Conservation (phyloP, 1,140 invertebrate species). For the Hylaeus volcanicus region DNA sequence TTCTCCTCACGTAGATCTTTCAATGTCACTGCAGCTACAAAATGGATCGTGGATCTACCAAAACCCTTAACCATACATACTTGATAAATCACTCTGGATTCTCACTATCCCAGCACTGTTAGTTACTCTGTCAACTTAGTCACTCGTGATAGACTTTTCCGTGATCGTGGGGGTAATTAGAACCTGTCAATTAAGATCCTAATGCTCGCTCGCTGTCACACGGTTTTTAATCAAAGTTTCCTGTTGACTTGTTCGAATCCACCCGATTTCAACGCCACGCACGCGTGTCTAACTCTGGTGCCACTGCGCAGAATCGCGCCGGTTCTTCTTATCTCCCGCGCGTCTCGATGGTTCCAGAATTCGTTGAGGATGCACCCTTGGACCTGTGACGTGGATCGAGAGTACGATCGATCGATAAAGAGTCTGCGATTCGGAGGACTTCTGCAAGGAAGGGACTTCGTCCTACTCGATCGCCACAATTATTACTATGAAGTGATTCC, state of each 20-base stretch:
- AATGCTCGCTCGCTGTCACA: too few species aligned
- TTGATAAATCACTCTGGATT: background rate
- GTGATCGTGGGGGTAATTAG: too few species aligned
- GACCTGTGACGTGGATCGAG: background rate
- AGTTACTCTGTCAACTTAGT: background rate
- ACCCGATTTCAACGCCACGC: background rate
- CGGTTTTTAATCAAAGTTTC: too few species aligned
- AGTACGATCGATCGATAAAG: constrained; percentile 26
- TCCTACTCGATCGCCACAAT: too few species aligned
- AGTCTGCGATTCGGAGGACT: too few species aligned
- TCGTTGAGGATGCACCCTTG: background rate
- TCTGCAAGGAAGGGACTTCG: too few species aligned
- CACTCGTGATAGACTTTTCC: too few species aligned
- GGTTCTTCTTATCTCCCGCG: constrained; percentile 2
- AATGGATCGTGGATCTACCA: background rate
- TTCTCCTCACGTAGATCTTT: background rate
- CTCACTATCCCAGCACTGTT: background rate
- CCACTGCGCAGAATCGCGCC: constrained; percentile 7
- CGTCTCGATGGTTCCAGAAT: background rate
- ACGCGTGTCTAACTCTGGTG: too few species aligned
- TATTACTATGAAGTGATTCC: too few species aligned
- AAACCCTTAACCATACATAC: constrained; percentile 1
- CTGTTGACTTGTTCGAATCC: background rate
- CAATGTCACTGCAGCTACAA: background rate
- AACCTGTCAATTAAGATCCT: too few species aligned